Evolutionary conservation across 2,888 invertebrate genomes (phyloP).

Genomic region (Lissonota sp.): DNA sequence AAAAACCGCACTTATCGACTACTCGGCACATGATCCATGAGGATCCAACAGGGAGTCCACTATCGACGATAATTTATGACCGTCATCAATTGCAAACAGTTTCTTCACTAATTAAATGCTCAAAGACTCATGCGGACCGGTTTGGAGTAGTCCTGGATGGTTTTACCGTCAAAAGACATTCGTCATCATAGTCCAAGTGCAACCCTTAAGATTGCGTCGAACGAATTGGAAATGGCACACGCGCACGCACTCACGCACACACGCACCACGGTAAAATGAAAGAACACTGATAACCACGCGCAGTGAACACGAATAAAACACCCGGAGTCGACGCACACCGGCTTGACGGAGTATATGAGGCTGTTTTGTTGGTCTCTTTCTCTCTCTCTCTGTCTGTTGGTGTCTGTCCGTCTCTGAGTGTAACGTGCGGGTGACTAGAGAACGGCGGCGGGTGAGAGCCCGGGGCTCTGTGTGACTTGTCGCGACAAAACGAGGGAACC

Average conservation of each 20-base stretch:
- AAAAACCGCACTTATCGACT: constrained; percentile 38
- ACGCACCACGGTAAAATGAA: constrained; percentile 10
- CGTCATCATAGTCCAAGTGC: constrained; percentile 27
- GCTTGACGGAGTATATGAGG: constrained; percentile 31
- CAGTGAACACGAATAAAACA: constrained; percentile 30
- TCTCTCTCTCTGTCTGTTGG: too few species aligned
- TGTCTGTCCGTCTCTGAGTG: constrained; percentile 64
- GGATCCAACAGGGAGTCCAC: constrained; percentile 21
- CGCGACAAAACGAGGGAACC: constrained; percentile 30
- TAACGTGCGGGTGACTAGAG: constrained; percentile 67
- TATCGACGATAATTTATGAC: background rate
- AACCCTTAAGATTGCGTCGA: background rate
- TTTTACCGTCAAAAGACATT: constrained; percentile 24
- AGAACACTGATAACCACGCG: constrained; percentile 18
- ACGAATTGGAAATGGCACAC: background rate
- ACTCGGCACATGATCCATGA: constrained; percentile 28
- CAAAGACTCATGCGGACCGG: background rate
- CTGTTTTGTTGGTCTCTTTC: constrained; percentile 25
- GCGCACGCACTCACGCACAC: constrained; percentile 2
- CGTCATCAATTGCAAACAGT: background rate
- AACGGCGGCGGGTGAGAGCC: constrained; percentile 66
- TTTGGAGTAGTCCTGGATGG: constrained; percentile 21
- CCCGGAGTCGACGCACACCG: constrained; percentile 45
- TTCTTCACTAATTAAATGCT: background rate
- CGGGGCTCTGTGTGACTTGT: constrained; percentile 54